Conservation (phyloP, 2,888 invertebrate genomes). For the Epicampocera succincta region DNA sequence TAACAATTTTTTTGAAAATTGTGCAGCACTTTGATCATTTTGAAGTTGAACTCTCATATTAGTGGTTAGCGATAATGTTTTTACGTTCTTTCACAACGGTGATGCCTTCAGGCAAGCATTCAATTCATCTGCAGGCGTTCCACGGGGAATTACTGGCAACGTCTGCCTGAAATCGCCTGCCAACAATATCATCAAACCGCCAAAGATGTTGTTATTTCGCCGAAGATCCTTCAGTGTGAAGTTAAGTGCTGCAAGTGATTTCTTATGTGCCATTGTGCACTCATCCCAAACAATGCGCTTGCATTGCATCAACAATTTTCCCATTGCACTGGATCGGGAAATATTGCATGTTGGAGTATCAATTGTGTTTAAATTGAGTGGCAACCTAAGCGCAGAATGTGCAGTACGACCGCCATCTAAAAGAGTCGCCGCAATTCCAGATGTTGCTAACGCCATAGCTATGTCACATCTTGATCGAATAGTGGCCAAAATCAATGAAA, state of each 20-base stretch:
- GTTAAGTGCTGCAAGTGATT: conserved; percentile 43
- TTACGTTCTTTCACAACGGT: too few species aligned
- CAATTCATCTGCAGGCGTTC: conserved; percentile 46
- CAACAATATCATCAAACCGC: conserved; percentile 54
- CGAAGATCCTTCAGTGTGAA: conserved; percentile 52
- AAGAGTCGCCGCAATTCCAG: conserved; percentile 45
- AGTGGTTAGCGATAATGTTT: conserved; percentile 34
- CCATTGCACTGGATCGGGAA: conserved; percentile 16
- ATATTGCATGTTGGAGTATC: conserved; percentile 73
- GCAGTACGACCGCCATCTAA: conserved; percentile 46
- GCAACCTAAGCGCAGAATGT: conserved; percentile 59
- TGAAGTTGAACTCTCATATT: conserved; percentile 32
- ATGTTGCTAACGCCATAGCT: conserved; percentile 41
- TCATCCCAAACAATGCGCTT: conserved; percentile 58
- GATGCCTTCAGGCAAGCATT: conserved; percentile 45
- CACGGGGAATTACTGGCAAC: conserved; percentile 39
- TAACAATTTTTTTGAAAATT: conserved; percentile 27
- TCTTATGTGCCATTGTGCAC: conserved; percentile 12
- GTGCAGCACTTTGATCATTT: conserved; percentile 40
- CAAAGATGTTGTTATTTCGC: conserved; percentile 50
- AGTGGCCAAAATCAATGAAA: conserved; percentile 22
- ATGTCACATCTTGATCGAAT: conserved; percentile 32
- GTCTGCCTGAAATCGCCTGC: conserved; percentile 35
- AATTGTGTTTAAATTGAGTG: conserved; percentile 71
- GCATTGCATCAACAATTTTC: conserved; percentile 17